Percentiles rank a stretch among this genome's conserved stretches.
These are phyloP conservation scores for Chrysolophus pictus DNA, from an alignment of 2,797 vertebrate genomes.

Conservation along the genomic window DNA sequence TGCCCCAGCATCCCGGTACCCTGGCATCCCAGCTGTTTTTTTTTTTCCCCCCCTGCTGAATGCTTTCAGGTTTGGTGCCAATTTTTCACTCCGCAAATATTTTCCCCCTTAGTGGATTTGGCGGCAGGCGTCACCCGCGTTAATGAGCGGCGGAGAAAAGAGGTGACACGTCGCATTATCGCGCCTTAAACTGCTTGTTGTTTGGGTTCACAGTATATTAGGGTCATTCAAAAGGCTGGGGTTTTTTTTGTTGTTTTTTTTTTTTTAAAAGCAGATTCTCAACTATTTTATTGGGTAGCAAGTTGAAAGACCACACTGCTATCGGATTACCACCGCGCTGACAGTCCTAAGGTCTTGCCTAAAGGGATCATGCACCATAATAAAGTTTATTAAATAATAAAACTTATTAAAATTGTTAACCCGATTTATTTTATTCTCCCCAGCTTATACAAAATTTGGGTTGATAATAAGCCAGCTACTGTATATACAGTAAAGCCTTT, in stretches of 20 bases:
- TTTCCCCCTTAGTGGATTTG: conserved; percentile 51
- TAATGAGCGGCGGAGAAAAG: conserved; percentile 48
- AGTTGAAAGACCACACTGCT: conserved; percentile 85
- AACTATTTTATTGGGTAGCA: conserved; percentile 75
- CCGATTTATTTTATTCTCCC: conserved; percentile 99
- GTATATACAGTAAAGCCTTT: conserved; percentile 99
- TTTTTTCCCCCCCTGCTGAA: neutral
- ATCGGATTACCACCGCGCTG: conserved; percentile 95
- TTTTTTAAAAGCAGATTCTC: conserved; percentile 41
- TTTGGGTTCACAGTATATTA: conserved; percentile 76
- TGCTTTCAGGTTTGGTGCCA: neutral
- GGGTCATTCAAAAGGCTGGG: conserved; percentile 77
- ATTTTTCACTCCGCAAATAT: conserved; percentile 28
- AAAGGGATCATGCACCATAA: conserved; percentile 99
- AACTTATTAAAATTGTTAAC: conserved; percentile 99
- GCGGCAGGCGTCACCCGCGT: conserved; percentile 28
- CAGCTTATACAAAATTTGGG: conserved; percentile 99
- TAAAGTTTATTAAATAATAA: conserved; percentile 99
- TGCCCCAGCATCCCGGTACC: neutral
- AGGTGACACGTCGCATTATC: conserved; percentile 71
- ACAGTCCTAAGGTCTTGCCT: conserved; percentile 97
- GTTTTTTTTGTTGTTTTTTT: neutral
- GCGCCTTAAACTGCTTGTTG: conserved; percentile 67
- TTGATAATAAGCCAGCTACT: conserved; percentile 99
- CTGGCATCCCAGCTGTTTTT: neutral